Percentiles rank a stretch among this genome's conserved stretches.
phyloP scores from a whole-genome alignment of 2,888 invertebrate genomes.

The Notodonta dromedarius region DNA sequence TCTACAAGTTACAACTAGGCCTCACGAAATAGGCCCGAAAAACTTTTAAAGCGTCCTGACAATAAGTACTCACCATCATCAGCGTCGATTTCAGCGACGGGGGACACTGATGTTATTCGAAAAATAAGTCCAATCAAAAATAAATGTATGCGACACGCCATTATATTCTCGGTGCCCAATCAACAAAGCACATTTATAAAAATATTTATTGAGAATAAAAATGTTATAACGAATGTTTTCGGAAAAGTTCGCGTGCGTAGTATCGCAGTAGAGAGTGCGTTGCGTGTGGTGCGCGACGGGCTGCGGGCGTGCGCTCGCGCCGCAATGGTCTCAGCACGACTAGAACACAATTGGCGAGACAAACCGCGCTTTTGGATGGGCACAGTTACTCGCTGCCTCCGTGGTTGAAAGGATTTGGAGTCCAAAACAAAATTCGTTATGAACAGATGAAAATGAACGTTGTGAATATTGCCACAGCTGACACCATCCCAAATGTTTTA shows the following conservation, averaged over 20 bases:
- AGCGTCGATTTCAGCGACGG: constrained; percentile 68
- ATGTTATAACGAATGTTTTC: background rate
- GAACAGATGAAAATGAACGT: constrained; percentile 11
- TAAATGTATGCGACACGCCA: constrained; percentile 58
- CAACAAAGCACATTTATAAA: constrained; percentile 35
- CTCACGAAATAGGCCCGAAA: too few relatives aligned
- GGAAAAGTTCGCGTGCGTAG: constrained; percentile 16
- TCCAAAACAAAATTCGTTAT: constrained; percentile 19
- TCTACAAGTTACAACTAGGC: too few relatives aligned
- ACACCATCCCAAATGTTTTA: too few relatives aligned
- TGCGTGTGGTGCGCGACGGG: background rate
- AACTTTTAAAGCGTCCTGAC: too few relatives aligned
- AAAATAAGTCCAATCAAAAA: constrained; percentile 69
- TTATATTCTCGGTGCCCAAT: constrained; percentile 35
- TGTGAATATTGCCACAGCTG: background rate
- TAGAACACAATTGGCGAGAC: constrained; percentile 38
- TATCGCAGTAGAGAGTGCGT: constrained; percentile 1
- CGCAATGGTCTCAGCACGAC: constrained; percentile 46
- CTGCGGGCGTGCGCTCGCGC: constrained; percentile 49
- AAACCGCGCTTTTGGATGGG: constrained; percentile 46
- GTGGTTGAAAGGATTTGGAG: constrained; percentile 49
- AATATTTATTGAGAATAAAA: constrained; percentile 6
- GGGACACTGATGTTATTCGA: constrained; percentile 66
- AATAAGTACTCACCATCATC: constrained; percentile 66
- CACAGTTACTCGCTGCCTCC: constrained; percentile 48